A percentile compares a stretch with the other conserved stretches of the same genome.
Evolutionary conservation across 1,140 invertebrate species (phyloP).

Genomic region (Cecropterus lyciades): DNA sequence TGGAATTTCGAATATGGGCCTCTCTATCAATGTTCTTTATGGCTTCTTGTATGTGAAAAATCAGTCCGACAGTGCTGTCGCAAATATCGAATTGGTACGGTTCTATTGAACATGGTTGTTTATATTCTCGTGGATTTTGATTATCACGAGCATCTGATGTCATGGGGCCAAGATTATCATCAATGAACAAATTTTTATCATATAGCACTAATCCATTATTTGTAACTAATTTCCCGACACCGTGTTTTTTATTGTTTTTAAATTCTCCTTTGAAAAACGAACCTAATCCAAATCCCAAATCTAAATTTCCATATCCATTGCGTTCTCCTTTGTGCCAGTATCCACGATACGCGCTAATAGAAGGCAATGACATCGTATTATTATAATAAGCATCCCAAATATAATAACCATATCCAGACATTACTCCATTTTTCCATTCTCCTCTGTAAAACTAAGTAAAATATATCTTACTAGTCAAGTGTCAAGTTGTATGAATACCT

Average conservation of each 20-base stretch:
- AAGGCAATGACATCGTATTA: constrained; percentile 78
- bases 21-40: constrained; percentile 66
- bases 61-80: constrained; percentile 56
- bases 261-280: constrained; percentile 84
- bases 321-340: constrained; percentile 82
- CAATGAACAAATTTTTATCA: constrained; percentile 77
- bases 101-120: constrained; percentile 43
- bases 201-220: constrained; percentile 83
- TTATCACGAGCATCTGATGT: constrained; percentile 37
- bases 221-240: constrained; percentile 82
- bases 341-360: constrained; percentile 82
- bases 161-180: constrained; percentile 73
- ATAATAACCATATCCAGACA: constrained; percentile 85
- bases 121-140: constrained; percentile 32
- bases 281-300: constrained; percentile 82
- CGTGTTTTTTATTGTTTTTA: constrained; percentile 84
- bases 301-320: constrained; percentile 81
- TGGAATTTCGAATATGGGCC: constrained; percentile 47
- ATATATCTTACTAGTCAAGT: too few species aligned
- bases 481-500: too few species aligned
- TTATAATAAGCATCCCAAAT: constrained; percentile 84
- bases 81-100: constrained; percentile 66
- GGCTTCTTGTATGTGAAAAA: constrained; percentile 68
- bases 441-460: constrained; percentile 81
- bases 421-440: constrained; percentile 84